Conservation (phyloP, 2,888 invertebrate genomes). For the Dryadula phaetusa region DNA sequence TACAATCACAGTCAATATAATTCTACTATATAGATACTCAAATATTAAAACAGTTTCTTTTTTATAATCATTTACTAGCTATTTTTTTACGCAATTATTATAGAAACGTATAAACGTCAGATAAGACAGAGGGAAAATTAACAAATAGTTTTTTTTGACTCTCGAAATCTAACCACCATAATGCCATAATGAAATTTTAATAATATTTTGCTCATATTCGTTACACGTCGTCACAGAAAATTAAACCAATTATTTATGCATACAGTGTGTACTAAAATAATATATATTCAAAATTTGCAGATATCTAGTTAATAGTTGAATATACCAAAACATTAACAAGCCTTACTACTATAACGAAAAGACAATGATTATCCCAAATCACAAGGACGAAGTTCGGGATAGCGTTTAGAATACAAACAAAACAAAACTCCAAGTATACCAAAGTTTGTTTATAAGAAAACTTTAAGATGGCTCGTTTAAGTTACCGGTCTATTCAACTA, state of each 20-base stretch:
- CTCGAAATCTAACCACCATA: no score
- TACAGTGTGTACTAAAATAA: neutral
- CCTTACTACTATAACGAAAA: neutral
- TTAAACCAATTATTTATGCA: no score
- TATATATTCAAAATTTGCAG: neutral
- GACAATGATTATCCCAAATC: constrained; percentile 13
- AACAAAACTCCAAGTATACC: constrained; percentile 22
- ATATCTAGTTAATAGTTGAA: neutral
- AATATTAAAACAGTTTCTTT: no score
- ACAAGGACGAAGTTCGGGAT: neutral
- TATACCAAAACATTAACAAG: neutral
- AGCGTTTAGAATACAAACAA: constrained; percentile 15
- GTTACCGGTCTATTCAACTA: constrained; percentile 5
- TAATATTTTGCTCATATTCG: no score
- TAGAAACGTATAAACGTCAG: no score
- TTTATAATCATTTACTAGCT: no score
- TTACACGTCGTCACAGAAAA: no score
- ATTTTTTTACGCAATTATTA: no score
- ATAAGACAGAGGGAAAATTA: no score
- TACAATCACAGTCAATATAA: neutral
- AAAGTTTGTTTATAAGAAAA: constrained; percentile 23
- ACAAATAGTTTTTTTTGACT: no score
- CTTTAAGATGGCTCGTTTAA: constrained; percentile 25
- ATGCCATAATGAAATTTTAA: no score
- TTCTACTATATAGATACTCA: neutral